Evolutionary conservation across 2,888 invertebrate genomes (phyloP), one percentile per base, ranked within the genome.

Genomic region (Spisula subtruncata): DNA sequence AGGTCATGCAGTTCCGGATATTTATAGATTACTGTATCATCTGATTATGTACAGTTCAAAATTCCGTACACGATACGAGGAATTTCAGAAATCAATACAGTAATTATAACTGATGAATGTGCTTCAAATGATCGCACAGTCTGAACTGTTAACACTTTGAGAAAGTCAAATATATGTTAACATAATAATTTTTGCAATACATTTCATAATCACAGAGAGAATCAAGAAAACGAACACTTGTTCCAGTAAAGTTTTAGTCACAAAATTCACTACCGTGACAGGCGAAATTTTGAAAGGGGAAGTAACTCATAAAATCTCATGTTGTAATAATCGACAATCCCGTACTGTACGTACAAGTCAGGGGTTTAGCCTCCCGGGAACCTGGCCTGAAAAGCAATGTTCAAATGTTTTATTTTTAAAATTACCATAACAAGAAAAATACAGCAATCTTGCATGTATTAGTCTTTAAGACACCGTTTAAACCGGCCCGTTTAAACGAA

Each of bases 1-100:
- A 60, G 60, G 10, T 66, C 25, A n/a, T n/a, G n/a, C n/a, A 66
- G 60, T 66, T 66, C 60, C 60, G 60, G 60, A n/a, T n/a, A n/a
- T n/a, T n/a, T n/a, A n/a, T n/a, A n/a, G n/a, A n/a, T n/a, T n/a
- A n/a, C n/a, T n/a, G 60, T 66, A 41, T 41, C 41, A 41, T 2
- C 8, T 41, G 41, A 41, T 5, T 41, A 41, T 41, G 8, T 41
- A 41, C 8, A 66, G 60, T 66, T 66, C 60, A 66, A 25, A 66
- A 66, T 25, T 66, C 60, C 60, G 60, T 66, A 66, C 41, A 41
- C 60, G 6, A 12, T 5, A 66, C n/a, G n/a, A n/a, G n/a, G n/a
- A n/a, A n/a, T n/a, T n/a, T n/a, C 25, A 25, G n/a, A 66, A 66
- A 66, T 66, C 60, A 66, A 66, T 66, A 66, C 0, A 2, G 20